Percentiles rank a stretch among this genome's conserved stretches.
Conservation (phyloP, 2,797 vertebrate genomes). For the Austrolebias charrua region DNA sequence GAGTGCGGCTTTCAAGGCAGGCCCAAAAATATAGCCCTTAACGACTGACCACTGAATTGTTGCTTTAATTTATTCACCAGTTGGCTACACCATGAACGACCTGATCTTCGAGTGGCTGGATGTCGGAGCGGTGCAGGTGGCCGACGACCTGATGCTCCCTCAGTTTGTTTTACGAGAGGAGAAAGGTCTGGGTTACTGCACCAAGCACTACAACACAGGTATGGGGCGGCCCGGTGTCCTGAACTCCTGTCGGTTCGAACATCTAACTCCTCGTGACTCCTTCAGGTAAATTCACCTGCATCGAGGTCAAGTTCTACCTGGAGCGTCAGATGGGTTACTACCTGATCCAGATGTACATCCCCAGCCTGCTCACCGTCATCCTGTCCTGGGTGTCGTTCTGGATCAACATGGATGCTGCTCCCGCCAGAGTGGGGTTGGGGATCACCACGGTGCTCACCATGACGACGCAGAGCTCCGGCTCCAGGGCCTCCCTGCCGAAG, state of each 20-base stretch:
- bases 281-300: slow-evolving; percentile 95
- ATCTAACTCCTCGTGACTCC: slow-evolving; percentile 38
- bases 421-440: slow-evolving; percentile 90
- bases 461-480: slow-evolving; percentile 96
- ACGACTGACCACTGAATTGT: too few relatives aligned
- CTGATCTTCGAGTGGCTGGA: slow-evolving; percentile 94
- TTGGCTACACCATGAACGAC: slow-evolving; percentile 97
- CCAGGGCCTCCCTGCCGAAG: slow-evolving; percentile 94
- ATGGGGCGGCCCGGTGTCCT: slow-evolving; percentile 7
- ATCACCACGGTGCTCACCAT: slow-evolving; percentile 97
- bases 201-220: slow-evolving; percentile 97
- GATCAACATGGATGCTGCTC: slow-evolving; percentile 97
- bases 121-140: slow-evolving; percentile 91
- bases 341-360: slow-evolving; percentile 98
- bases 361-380: slow-evolving; percentile 93
- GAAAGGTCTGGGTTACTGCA: slow-evolving; percentile 92
- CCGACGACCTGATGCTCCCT: slow-evolving; percentile 89
- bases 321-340: slow-evolving; percentile 98
- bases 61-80: slow-evolving; percentile 62
- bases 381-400: slow-evolving; percentile 97
- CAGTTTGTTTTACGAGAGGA: slow-evolving; percentile 93
- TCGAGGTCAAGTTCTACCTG: slow-evolving; percentile 95
- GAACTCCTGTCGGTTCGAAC: slow-evolving; percentile 31
- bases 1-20: too few relatives aligned
- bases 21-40: too few relatives aligned